Evolutionary conservation across 2,888 invertebrate genomes (phyloP), one percentile per base, ranked within the genome.

Genomic region (Xylota sylvarum): DNA sequence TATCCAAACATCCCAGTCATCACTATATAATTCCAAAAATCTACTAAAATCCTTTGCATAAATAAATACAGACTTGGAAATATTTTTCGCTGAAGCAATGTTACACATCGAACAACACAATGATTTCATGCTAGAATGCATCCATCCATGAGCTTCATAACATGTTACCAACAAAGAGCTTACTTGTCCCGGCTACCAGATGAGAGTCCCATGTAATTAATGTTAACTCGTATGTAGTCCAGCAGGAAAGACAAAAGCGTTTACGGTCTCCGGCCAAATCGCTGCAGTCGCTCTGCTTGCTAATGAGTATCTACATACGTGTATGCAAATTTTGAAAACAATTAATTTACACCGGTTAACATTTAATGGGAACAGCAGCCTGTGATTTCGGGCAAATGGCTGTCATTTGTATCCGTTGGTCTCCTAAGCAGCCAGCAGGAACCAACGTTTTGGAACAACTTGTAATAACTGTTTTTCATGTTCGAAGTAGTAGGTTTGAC

Each of bases 311-410:
- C 70, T 76, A 70, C 23, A 23, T 23, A 23, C 58, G 80, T 85
- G 76, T 81, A 85, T 81, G 85, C 65, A 70, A 85, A 85, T 85
- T 85, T 81, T 70, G 46, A 52, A 60, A 85, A 81, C 85, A 70
- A 85, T 85, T 81, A 85, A 85, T 81, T 76, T 72, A 85, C 85
- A 76, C 70, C 43, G 72, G 70, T 77, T 76, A 77, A 76, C 85
- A 67, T 85, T 72, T 76, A 76, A 76, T 72, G 76, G 70, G 60
- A 72, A 76, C 81, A 81, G 50, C 65, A 76, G 74, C 43, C 80
- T 72, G 74, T 85, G 81, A 85, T 85, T 81, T 74, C 46, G 65
- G 60, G 60, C 64, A 80, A 85, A 85, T 85, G 19, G 56, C 80
- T 17, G 56, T 84, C 58, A 74, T 84, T 64, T 79, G 74, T 74